These are phyloP conservation scores for Linepithema humile DNA, from an alignment of 1,140 invertebrate species.

Conservation along the genomic window DNA sequence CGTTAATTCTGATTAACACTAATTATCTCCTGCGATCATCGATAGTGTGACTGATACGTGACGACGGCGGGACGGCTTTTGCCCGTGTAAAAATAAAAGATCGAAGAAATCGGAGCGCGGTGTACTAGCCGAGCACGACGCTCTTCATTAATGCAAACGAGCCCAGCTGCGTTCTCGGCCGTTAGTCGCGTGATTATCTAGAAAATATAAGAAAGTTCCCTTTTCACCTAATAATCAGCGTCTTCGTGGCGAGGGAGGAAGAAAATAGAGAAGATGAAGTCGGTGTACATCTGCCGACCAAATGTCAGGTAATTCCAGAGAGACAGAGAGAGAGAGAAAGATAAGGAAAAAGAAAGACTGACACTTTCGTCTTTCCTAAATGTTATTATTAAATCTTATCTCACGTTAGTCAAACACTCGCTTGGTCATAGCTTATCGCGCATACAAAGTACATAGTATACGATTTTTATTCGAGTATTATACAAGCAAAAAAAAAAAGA, in stretches of 20 bases:
- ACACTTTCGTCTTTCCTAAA: background rate
- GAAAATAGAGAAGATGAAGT: background rate
- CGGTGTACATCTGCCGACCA: background rate
- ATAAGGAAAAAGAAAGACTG: background rate
- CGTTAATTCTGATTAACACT: constrained; percentile 14
- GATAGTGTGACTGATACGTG: background rate
- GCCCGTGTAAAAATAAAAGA: background rate
- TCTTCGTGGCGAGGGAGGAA: background rate
- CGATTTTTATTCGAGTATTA: too few relatives aligned
- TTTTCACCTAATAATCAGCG: constrained; percentile 30
- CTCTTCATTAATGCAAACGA: constrained; percentile 50
- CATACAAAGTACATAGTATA: too few relatives aligned
- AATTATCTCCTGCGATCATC: background rate
- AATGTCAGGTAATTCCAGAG: constrained; percentile 9
- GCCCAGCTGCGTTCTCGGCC: background rate
- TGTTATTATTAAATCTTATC: constrained; percentile 34
- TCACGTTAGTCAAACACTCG: background rate
- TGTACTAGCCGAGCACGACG: background rate
- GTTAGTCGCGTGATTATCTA: constrained; percentile 42
- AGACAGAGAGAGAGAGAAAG: too few relatives aligned
- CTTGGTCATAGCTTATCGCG: too few relatives aligned
- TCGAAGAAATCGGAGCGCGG: constrained; percentile 6
- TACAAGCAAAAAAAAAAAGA: background rate
- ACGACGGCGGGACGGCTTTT: background rate
- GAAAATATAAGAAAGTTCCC: constrained; percentile 56